Percentiles rank a stretch among this genome's conserved stretches.
Evolutionary conservation across 2,797 vertebrate genomes (phyloP).

Genomic region (Lagorchestes hirsutus): DNA sequence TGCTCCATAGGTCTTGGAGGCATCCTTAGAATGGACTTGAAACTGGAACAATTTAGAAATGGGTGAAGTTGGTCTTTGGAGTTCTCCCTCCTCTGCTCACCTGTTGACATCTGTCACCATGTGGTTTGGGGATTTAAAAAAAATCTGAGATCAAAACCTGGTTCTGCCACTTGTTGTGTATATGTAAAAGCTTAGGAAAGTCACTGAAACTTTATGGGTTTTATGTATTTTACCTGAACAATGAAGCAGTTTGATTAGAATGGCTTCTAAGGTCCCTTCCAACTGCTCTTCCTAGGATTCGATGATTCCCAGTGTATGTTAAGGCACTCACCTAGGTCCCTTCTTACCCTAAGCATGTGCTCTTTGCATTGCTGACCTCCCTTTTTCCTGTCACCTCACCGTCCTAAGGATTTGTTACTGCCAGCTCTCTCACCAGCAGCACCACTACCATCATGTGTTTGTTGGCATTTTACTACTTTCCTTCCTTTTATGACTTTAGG

Average conservation of each 20-base stretch:
- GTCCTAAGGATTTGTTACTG: not conserved
- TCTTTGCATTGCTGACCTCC: not conserved
- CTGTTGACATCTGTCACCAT: not conserved
- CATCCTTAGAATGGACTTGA: not conserved
- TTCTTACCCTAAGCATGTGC: not conserved
- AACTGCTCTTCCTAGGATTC: not conserved
- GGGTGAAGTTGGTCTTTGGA: not conserved
- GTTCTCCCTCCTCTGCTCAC: not conserved
- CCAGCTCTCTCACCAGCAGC: not conserved
- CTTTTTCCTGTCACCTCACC: not conserved
- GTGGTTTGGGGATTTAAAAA: not conserved
- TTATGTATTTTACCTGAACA: not conserved
- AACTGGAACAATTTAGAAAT: not conserved
- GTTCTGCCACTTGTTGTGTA: not conserved
- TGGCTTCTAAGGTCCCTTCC: not conserved
- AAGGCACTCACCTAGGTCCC: not conserved
- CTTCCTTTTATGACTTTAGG: not conserved
- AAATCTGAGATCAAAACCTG: not conserved
- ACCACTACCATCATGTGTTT: not conserved
- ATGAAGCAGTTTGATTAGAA: not conserved
- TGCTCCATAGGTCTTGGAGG: not conserved
- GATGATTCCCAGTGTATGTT: not conserved
- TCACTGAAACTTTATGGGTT: not conserved
- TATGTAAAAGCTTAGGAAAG: not conserved
- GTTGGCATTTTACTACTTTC: not conserved